Conservation (phyloP, 2,888 invertebrate genomes). For the Rotaria magnacalcarata region DNA sequence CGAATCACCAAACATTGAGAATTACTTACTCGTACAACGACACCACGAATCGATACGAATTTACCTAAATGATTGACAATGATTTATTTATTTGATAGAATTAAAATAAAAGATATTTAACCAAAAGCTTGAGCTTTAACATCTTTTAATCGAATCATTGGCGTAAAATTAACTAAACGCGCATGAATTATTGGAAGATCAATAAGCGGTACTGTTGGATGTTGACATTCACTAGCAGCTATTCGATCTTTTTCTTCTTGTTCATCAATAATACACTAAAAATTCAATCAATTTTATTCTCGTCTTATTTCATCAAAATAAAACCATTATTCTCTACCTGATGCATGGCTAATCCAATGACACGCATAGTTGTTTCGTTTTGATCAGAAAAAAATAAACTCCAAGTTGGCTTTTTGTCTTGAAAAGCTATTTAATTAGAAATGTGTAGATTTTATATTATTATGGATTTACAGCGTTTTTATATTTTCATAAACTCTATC, state of each 20-base stretch:
- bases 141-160: conserved; percentile 41
- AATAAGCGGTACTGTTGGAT: conserved; percentile 21
- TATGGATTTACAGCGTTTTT: no score
- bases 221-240: neutral
- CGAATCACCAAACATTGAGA: conserved; percentile 38
- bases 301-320: neutral
- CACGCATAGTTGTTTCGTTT: conserved; percentile 26
- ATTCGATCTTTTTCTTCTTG: conserved; percentile 24
- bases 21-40: conserved; percentile 43
- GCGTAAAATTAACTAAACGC: conserved; percentile 39
- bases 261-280: conserved; percentile 29
- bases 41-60: conserved; percentile 41
- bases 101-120: neutral
- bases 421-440: neutral
- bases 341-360: conserved; percentile 41
- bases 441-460: no score
- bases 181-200: conserved; percentile 44
- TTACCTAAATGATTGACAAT: neutral
- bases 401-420: neutral
- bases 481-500: no score
- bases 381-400: neutral
- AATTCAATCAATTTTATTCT: neutral
- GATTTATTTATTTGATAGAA: neutral
- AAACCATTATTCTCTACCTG: neutral
- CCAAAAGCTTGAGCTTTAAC: conserved; percentile 42